A percentile compares a stretch with the other conserved stretches of the same genome.
phyloP scores from a whole-genome alignment of 1,140 invertebrate species.

The Lucilia cuprina region DNA sequence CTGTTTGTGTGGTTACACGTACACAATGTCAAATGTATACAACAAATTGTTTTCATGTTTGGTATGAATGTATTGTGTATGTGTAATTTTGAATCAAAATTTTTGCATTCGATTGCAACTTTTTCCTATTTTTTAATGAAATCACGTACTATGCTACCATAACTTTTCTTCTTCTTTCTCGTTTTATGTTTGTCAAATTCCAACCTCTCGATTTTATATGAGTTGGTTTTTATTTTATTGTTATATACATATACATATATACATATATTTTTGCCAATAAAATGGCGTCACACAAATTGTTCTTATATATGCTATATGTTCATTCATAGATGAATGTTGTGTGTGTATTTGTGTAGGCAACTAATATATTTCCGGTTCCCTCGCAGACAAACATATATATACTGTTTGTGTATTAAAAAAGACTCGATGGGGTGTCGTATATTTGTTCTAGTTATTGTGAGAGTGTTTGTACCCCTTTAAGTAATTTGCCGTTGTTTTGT shows the following conservation, averaged over 20 bases:
- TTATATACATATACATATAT: neutral
- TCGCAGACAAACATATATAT: neutral
- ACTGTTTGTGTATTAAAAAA: neutral
- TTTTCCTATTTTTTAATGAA: constrained; percentile 27
- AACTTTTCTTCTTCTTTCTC: neutral
- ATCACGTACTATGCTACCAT: constrained; percentile 20
- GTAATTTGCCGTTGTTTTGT: constrained; percentile 31
- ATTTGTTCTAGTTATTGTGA: neutral
- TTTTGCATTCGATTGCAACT: constrained; percentile 33
- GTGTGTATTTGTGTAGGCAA: neutral
- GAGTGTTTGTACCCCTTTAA: constrained; percentile 22
- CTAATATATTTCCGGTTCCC: constrained; percentile 27
- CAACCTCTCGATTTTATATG: constrained; percentile 25
- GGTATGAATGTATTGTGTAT: neutral
- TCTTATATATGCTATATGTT: neutral
- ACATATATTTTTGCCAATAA: constrained; percentile 28
- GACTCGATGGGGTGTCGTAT: constrained; percentile 8
- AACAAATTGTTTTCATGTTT: constrained; percentile 30
- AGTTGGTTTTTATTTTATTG: constrained; percentile 16
- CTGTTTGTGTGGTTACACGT: constrained; percentile 32
- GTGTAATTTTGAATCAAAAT: constrained; percentile 6
- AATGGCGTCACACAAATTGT: constrained; percentile 21
- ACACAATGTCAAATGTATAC: constrained; percentile 30
- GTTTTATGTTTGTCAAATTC: neutral
- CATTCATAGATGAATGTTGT: neutral